These are phyloP conservation scores for Chrysolina americana DNA, from an alignment of 2,888 invertebrate genomes.

Conservation along the genomic window DNA sequence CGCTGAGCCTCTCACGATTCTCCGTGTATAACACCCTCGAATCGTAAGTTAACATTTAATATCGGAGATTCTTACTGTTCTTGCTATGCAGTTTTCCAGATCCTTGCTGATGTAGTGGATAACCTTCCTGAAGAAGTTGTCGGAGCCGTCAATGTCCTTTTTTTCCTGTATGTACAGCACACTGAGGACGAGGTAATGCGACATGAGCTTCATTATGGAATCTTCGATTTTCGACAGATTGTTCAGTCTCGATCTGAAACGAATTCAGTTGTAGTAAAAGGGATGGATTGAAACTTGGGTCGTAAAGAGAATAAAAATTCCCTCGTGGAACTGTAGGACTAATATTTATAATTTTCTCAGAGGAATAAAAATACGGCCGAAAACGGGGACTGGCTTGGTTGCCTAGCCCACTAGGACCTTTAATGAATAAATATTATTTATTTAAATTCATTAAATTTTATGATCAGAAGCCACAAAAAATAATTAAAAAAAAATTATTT, in stretches of 20 bases:
- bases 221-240: slow-evolving; percentile 47
- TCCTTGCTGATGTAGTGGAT: slow-evolving; percentile 50
- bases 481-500: too few species aligned
- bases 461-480: too few species aligned
- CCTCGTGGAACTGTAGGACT: too few species aligned
- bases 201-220: slow-evolving; percentile 43
- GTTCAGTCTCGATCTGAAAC: slow-evolving; percentile 38
- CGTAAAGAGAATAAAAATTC: too few species aligned
- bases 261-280: too few species aligned
- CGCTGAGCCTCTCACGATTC: not conserved
- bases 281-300: too few species aligned
- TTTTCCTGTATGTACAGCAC: slow-evolving; percentile 50
- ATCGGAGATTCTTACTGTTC: slow-evolving; percentile 49
- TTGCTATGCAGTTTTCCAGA: slow-evolving; percentile 46
- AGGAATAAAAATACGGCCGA: too few species aligned
- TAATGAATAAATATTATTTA: too few species aligned
- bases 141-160: slow-evolving; percentile 48
- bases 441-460: too few species aligned
- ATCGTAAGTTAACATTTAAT: not conserved
- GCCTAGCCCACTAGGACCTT: too few species aligned
- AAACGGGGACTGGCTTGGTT: too few species aligned
- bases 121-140: slow-evolving; percentile 52
- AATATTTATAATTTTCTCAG: too few species aligned
- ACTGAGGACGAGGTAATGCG: slow-evolving; percentile 46
- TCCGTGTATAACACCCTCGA: not conserved